A percentile compares a stretch with the other conserved stretches of the same genome.
These are phyloP conservation scores for Perca schrenkii DNA, from an alignment of 2,113 vertebrate genomes.

Conservation along the genomic window DNA sequence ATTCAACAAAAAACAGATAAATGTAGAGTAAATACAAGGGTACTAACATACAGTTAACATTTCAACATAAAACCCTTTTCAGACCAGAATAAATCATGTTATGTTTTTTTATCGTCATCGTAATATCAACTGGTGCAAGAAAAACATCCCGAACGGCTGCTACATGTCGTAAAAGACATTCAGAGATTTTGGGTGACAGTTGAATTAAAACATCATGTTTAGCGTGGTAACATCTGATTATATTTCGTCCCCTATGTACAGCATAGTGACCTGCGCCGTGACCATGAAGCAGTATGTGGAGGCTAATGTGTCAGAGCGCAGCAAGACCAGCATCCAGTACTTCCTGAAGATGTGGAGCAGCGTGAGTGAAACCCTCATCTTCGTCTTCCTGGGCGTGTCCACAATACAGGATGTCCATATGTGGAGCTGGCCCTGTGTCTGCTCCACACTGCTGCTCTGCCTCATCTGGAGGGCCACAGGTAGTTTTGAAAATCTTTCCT, in stretches of 20 bases:
- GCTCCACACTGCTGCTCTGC: constrained; percentile 87
- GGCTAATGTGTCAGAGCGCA: constrained; percentile 88
- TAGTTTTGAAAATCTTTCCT: constrained; percentile 36
- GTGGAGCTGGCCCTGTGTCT: constrained; percentile 88
- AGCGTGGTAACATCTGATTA: neutral
- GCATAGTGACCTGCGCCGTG: constrained; percentile 88
- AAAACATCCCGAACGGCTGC: too few species aligned
- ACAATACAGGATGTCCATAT: constrained; percentile 87
- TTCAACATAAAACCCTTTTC: too few species aligned
- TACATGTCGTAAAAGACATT: too few species aligned
- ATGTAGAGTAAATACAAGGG: too few species aligned
- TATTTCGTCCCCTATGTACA: constrained; percentile 34
- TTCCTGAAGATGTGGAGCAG: constrained; percentile 93
- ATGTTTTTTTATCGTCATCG: too few species aligned
- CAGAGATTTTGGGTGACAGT: too few species aligned
- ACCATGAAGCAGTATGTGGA: constrained; percentile 90
- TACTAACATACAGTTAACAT: too few species aligned
- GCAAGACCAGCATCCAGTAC: constrained; percentile 89
- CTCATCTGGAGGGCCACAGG: constrained; percentile 87
- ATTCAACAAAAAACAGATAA: too few species aligned
- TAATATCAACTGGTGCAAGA: too few species aligned
- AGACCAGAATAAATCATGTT: too few species aligned
- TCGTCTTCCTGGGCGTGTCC: constrained; percentile 89
- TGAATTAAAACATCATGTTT: neutral
- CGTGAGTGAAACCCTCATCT: constrained; percentile 88